Evolutionary conservation across 2,888 invertebrate genomes (phyloP).

Genomic region (Synergus laeviventris): DNA sequence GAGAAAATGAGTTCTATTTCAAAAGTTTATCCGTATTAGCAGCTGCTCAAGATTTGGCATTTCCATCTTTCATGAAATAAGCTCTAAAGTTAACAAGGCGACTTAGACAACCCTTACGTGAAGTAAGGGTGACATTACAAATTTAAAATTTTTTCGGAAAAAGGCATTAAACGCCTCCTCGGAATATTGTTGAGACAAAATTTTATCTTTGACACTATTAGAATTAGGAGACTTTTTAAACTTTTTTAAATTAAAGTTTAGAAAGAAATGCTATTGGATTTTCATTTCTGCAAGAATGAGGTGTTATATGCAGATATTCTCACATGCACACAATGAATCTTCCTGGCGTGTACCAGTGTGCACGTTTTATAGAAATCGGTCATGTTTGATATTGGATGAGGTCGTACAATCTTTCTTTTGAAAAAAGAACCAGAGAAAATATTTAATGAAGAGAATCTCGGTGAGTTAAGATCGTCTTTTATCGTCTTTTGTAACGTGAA

Average conservation of each 20-base stretch:
- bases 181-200: too few relatives aligned
- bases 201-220: too few relatives aligned
- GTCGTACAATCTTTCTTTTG: not conserved
- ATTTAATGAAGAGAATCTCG: not conserved
- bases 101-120: constrained; percentile 66
- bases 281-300: not conserved
- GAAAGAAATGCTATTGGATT: too few relatives aligned
- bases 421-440: not conserved
- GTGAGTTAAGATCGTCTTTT: not conserved
- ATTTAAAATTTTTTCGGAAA: too few relatives aligned
- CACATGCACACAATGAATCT: not conserved
- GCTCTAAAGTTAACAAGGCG: constrained; percentile 67
- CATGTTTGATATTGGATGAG: not conserved
- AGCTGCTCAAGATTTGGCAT: not conserved
- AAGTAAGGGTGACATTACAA: too few relatives aligned
- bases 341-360: not conserved
- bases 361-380: not conserved
- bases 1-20: not conserved
- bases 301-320: not conserved
- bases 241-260: too few relatives aligned
- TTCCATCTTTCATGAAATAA: constrained; percentile 54
- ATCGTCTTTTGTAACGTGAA: too few relatives aligned
- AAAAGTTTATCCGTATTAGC: not conserved
- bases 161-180: too few relatives aligned
- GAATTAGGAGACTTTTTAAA: too few relatives aligned